These are phyloP conservation scores for Drosophila longiperda DNA, from an alignment of 2,888 invertebrate species.

Conservation along the genomic window DNA sequence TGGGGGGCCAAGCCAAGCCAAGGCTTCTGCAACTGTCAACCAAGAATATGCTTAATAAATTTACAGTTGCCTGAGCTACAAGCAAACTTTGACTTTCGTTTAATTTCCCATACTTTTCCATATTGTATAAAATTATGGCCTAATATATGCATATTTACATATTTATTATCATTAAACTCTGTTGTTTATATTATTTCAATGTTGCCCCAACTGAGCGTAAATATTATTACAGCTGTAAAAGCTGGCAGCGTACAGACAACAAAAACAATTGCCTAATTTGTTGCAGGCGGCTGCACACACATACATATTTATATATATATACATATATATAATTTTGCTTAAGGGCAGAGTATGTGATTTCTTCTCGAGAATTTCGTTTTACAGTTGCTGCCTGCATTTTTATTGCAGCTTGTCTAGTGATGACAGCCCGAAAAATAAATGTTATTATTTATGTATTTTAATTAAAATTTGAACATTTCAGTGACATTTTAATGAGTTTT, in stretches of 20 bases:
- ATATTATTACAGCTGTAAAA: constrained; percentile 67
- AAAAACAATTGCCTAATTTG: constrained; percentile 54
- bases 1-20: constrained; percentile 9
- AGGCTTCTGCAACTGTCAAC: constrained; percentile 29
- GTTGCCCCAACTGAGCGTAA: constrained; percentile 60
- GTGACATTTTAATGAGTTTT: constrained; percentile 79
- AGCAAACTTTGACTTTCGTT: constrained; percentile 1
- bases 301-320: neutral
- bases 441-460: constrained; percentile 77
- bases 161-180: constrained; percentile 71
- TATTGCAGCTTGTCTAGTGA: constrained; percentile 48
- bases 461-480: constrained; percentile 77
- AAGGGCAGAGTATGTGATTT: constrained; percentile 31
- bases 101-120: constrained; percentile 7
- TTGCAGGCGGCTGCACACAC: constrained; percentile 1
- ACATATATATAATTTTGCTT: constrained; percentile 26
- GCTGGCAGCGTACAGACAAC: constrained; percentile 26
- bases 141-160: constrained; percentile 19
- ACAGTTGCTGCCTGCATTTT: constrained; percentile 31
- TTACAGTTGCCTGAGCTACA: constrained; percentile 26
- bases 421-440: constrained; percentile 55
- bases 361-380: neutral
- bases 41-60: constrained; percentile 42
- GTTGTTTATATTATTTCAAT: constrained; percentile 73
- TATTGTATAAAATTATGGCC: constrained; percentile 46